Evolutionary conservation across 1,140 invertebrate species (phyloP).

Genomic region (Brachionus calyciflorus): DNA sequence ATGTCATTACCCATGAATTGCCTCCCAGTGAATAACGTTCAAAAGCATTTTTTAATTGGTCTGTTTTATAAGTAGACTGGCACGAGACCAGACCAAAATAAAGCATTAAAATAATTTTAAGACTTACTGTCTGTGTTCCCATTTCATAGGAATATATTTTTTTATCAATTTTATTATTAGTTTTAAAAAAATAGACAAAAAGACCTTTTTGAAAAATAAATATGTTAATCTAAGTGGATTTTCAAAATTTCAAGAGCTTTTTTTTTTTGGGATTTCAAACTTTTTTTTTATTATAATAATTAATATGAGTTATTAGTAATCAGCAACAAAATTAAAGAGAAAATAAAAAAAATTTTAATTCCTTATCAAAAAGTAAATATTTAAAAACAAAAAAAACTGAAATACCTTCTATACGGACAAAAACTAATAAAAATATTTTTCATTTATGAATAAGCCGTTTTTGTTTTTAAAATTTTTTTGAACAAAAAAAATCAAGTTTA

Average conservation of each 20-base stretch:
- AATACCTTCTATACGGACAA: not conserved
- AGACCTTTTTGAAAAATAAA: not conserved
- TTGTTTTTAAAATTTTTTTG: too few relatives aligned
- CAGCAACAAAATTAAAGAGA: too few relatives aligned
- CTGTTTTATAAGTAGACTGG: not conserved
- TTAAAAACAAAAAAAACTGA: not conserved
- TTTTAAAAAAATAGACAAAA: too few relatives aligned
- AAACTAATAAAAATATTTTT: slow-evolving; percentile 27
- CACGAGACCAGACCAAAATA: not conserved
- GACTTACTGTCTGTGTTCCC: too few relatives aligned
- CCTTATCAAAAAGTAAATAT: slow-evolving; percentile 46
- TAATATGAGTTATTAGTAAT: slow-evolving; percentile 31
- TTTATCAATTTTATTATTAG: too few relatives aligned
- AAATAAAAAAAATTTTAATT: slow-evolving; percentile 21
- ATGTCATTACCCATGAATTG: not conserved
- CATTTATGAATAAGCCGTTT: not conserved
- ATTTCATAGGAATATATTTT: too few relatives aligned
- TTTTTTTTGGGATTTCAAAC: not conserved
- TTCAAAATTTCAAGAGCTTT: slow-evolving; percentile 39
- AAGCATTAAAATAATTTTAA: not conserved
- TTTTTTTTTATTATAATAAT: slow-evolving; percentile 22
- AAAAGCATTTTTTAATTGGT: not conserved
- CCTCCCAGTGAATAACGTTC: not conserved
- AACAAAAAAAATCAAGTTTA: too few relatives aligned
- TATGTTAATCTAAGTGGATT: not conserved